Evolutionary conservation across 2,113 vertebrate genomes (phyloP), one percentile per base, ranked within the genome.

Genomic region (Anoura caudifer): DNA sequence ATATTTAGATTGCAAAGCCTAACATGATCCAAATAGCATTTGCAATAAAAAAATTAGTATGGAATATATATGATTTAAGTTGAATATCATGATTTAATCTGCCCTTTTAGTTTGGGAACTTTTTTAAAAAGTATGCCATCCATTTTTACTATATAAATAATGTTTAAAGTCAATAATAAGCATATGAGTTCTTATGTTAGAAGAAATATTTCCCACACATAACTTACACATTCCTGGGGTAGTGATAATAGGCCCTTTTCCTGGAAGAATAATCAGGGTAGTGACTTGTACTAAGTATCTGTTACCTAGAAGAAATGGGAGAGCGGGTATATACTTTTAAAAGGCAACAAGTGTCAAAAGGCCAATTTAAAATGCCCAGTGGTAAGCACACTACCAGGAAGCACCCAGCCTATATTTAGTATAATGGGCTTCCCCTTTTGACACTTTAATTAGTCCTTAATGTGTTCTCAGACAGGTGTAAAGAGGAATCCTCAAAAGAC

Each of bases 371-470:
- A 97, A 95, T 94, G 61, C 63, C 4, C 67, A 31, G 43, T 88
- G 80, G 73, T 96, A 97, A 92, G 76, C 1, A 95, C 28, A 92
- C 96, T 11, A 24, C 4, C 93, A 69, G 63, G 67, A 97, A 95
- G 83, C 33, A 89, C 93, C 86, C 90, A 95, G 75, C 65, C 77
- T 98, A 77, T 97, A 93, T 50, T 97, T 96, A 98, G 56, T 85
- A 92, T 97, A 97, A 97, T 95, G 91, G 94, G 82, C 96, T 93
- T 22, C 92, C 95, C 47, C 88, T 87, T 97, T 93, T 97, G 96
- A 97, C 97, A 92, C 47, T 38, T 98, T 97, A 98, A 98, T 98
- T 97, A 95, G 86, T 63, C 85, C 98, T 95, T 97, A 96, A 96
- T 96, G 61, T 92, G 45, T 86, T 89, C 91, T 94, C 56, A 41